Evolutionary conservation across 1,140 invertebrate species (phyloP), one percentile per base, ranked within the genome.

Genomic region (Branchinecta lynchi): DNA sequence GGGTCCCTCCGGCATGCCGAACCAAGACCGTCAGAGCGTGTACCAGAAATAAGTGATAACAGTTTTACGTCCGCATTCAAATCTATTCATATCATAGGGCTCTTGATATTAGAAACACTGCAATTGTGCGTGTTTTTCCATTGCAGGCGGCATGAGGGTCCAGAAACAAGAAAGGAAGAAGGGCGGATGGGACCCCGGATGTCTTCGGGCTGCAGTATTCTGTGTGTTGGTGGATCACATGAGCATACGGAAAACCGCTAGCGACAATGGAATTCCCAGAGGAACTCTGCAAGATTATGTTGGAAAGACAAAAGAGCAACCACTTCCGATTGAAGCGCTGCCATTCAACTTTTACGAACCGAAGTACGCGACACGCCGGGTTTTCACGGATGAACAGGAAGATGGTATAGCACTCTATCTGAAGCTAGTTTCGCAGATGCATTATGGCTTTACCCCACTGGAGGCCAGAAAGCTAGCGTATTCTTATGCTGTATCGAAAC

Each of bases 391-490:
- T 15, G 51, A 60, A 60, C 51, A 60, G 51, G 51, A 60, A 60
- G 17, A 60, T 20, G 51, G 12, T 20, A 12, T 60, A 15, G 51
- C 51, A 12, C 12, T 12, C 12, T 60, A 60, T 20, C 51, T 60
- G 51, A 60, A 60, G 17, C 51, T 60, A 15, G 51, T 60, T 60
- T 60, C 12, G 12, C 51, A 60, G 12, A 60, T 60, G 51, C 51
- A 60, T 60, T 60, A 60, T 60, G 51, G 77, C 0, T 74, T 78
- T 12, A 51, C 76, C 71, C 70, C 66, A 68, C 78, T 74, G 69
- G 78, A 80, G 15, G 74, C 79, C 17, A 72, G 73, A 43, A 76
- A 76, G 71, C 73, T 80, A 68, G 79, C 78, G 21, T 80, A 74
- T 71, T 73, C 79, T 72, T 72, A 77, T 51, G 72, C 76, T 10